Evolutionary conservation across 1,140 invertebrate genomes (phyloP), one percentile per base, ranked within the genome.

Genomic region (Heliconius congener): DNA sequence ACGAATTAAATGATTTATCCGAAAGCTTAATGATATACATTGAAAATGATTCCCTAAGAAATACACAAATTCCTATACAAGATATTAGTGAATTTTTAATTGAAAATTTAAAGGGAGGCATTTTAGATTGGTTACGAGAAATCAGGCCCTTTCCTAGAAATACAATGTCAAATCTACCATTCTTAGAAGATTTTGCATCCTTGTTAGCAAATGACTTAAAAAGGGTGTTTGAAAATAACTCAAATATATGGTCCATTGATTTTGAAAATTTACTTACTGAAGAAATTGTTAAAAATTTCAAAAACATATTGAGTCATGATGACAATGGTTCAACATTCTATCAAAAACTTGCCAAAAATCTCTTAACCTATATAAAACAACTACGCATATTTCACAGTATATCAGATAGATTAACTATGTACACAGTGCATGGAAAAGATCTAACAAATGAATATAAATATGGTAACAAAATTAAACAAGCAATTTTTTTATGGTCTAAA

Each of bases 61-160:
- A 71, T 37, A 76, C 57, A 11, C 37, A 46, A 23, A 76, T 76
- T 39, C 60, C 39, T 27, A 18, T 55, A 52, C 76, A 78, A 78
- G 71, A 78, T 27, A 57, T 52, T 39, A 78, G 71, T 78, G 52
- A 55, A 42, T 72, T 73, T 72, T 42, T 78, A 23, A 30, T 42
- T 42, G 76, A 78, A 78, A 78, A 78, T 78, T 55, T 78, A 39
- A 72, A 13, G 37, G 71, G 71, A 19, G 74, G 52, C 72, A 78
- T 78, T 18, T 5, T 78, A 73, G 71, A 78, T 23, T 78, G 76
- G 74, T 9, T 76, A n/a, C 42, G 23, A 18, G 27, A 66, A 27
- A 30, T 30, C 23, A 66, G 23, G 27, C 60, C 60, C n/a, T 66
- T 66, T 6, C 27, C 60, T 30, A 66, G 23, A 13, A 27, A 66